Conservation (phyloP, 1,140 invertebrate species). For the Caenorhabditis brenneri region DNA sequence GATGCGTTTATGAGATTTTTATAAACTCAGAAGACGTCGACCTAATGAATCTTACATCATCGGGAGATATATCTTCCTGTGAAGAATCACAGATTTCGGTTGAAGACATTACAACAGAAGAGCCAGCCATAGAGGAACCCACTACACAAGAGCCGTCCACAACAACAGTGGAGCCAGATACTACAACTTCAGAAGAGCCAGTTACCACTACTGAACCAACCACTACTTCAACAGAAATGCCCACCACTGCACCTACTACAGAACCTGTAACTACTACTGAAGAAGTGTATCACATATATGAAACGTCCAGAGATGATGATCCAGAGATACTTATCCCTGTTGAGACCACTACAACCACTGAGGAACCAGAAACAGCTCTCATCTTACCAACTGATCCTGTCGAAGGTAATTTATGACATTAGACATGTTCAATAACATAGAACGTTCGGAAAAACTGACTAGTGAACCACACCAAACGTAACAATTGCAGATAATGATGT, state of each 20-base stretch:
- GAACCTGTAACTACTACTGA: constrained; percentile 43
- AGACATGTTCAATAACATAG: too few relatives aligned
- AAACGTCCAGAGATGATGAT: neutral
- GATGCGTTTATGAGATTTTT: constrained; percentile 55
- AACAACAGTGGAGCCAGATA: constrained; percentile 34
- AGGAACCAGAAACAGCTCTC: neutral
- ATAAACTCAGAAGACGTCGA: constrained; percentile 42
- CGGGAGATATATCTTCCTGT: constrained; percentile 34
- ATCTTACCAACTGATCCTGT: neutral
- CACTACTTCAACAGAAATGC: too few relatives aligned
- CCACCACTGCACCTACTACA: neutral
- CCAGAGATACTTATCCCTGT: neutral
- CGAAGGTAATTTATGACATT: neutral
- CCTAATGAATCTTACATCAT: constrained; percentile 16
- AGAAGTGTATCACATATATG: constrained; percentile 14
- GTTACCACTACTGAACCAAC: constrained; percentile 15
- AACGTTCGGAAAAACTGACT: too few relatives aligned
- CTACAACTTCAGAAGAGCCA: constrained; percentile 9
- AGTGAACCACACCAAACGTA: too few relatives aligned
- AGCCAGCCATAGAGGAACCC: neutral
- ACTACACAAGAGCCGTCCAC: constrained; percentile 4
- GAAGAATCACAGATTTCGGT: neutral
- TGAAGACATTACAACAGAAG: neutral
- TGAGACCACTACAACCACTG: neutral
- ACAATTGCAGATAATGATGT: constrained; percentile 2